These are phyloP conservation scores for Sympetrum striolatum DNA, from an alignment of 2,888 invertebrate species.

Conservation along the genomic window DNA sequence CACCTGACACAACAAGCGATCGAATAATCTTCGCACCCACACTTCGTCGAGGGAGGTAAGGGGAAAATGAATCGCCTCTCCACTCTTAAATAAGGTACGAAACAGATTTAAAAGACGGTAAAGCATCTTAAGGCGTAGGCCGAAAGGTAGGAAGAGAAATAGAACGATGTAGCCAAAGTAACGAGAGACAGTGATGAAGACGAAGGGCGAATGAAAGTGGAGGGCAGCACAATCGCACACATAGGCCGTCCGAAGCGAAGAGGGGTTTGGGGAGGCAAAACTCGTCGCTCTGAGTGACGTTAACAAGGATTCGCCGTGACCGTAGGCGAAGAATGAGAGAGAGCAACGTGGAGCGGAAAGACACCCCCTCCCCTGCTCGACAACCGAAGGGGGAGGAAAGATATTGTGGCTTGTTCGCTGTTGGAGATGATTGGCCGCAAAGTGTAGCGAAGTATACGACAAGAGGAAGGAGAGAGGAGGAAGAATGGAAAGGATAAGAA, in stretches of 20 bases:
- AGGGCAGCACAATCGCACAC: not conserved
- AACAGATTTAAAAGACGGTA: not conserved
- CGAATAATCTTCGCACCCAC: no score
- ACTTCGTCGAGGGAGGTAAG: not conserved
- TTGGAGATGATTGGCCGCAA: not conserved
- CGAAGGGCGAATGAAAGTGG: not conserved
- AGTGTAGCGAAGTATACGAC: not conserved
- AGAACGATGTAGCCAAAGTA: not conserved
- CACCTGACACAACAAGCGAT: no score
- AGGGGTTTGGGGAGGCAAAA: not conserved
- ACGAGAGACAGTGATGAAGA: not conserved
- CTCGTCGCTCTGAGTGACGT: slow-evolving; percentile 31
- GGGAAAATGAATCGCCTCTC: not conserved
- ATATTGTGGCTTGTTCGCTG: not conserved
- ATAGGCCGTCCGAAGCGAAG: not conserved
- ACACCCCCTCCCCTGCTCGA: not conserved
- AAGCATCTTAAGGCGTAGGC: not conserved
- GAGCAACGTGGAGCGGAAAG: not conserved
- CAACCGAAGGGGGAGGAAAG: not conserved
- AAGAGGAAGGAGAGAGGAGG: not conserved
- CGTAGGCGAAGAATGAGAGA: not conserved
- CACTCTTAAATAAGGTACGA: not conserved
- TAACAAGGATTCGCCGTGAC: slow-evolving; percentile 26
- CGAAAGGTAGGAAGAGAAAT: not conserved
- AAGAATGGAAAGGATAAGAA: not conserved